Conservation (phyloP, 2,888 invertebrate species). For the Cheilosia vulpina region DNA sequence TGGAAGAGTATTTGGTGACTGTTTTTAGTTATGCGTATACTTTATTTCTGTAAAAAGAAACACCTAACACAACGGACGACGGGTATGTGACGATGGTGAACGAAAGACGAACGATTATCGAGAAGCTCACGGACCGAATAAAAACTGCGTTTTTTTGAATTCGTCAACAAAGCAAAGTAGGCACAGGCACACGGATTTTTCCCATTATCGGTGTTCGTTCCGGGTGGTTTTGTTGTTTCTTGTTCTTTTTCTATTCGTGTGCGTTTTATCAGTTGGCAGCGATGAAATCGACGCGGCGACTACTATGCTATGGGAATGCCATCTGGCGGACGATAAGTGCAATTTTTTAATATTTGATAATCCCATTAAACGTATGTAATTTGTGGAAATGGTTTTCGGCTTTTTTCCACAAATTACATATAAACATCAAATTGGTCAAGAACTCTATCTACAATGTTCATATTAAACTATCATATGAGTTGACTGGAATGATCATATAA, state of each 20-base stretch:
- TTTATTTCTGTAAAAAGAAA: background rate
- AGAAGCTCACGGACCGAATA: constrained; percentile 49
- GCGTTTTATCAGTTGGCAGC: constrained; percentile 31
- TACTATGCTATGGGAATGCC: constrained; percentile 8
- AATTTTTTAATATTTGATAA: too few relatives aligned
- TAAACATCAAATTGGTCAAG: too few relatives aligned
- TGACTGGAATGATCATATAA: too few relatives aligned
- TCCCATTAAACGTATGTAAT: too few relatives aligned
- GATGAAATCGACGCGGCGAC: background rate
- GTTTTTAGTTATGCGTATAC: constrained; percentile 1
- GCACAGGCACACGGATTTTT: constrained; percentile 35
- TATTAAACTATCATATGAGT: too few relatives aligned
- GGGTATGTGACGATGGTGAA: constrained; percentile 6
- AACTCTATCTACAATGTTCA: too few relatives aligned
- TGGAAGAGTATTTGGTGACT: background rate
- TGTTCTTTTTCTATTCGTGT: background rate
- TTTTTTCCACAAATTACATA: too few relatives aligned
- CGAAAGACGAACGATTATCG: constrained; percentile 13
- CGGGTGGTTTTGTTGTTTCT: constrained; percentile 40
- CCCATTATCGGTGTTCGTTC: constrained; percentile 8
- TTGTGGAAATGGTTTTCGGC: too few relatives aligned
- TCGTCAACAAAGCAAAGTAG: constrained; percentile 64
- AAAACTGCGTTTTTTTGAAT: constrained; percentile 71
- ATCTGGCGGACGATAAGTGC: background rate
- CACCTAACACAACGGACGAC: constrained; percentile 15